phyloP scores from a whole-genome alignment of 2,113 vertebrate species.

The Dromaius novaehollandiae region DNA sequence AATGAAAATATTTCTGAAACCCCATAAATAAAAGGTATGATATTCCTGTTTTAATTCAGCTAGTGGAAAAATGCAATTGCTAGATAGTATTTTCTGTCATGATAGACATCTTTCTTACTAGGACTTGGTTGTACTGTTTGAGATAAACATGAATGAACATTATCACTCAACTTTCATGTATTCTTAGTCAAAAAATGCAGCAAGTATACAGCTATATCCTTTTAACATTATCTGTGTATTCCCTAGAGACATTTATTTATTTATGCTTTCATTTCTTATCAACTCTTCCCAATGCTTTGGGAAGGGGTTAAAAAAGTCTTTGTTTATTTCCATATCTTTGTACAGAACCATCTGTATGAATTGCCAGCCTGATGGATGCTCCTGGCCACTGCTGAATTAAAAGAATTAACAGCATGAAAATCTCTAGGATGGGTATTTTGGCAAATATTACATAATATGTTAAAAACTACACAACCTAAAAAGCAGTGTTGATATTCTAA shows the following conservation, averaged over 20 bases:
- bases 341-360: accelerated
- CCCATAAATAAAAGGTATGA: slow-evolving; percentile 5
- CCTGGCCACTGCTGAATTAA: background rate
- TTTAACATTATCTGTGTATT: background rate
- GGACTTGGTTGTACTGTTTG: background rate
- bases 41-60: background rate
- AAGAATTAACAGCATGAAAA: background rate
- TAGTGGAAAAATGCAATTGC: background rate
- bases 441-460: background rate
- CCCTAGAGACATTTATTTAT: background rate
- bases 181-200: background rate
- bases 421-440: background rate
- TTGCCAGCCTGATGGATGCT: background rate
- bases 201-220: accelerated
- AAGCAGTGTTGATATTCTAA: background rate
- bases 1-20: slow-evolving; percentile 43
- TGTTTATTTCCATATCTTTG: background rate
- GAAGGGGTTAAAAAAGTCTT: background rate
- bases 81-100: background rate
- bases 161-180: background rate
- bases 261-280: background rate
- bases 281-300: background rate
- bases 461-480: background rate
- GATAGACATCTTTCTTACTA: background rate
- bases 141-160: background rate